A percentile compares a stretch with the other conserved stretches of the same genome.
These are phyloP conservation scores for Chalcis sispes DNA, from an alignment of 2,888 invertebrate species.

Conservation along the genomic window DNA sequence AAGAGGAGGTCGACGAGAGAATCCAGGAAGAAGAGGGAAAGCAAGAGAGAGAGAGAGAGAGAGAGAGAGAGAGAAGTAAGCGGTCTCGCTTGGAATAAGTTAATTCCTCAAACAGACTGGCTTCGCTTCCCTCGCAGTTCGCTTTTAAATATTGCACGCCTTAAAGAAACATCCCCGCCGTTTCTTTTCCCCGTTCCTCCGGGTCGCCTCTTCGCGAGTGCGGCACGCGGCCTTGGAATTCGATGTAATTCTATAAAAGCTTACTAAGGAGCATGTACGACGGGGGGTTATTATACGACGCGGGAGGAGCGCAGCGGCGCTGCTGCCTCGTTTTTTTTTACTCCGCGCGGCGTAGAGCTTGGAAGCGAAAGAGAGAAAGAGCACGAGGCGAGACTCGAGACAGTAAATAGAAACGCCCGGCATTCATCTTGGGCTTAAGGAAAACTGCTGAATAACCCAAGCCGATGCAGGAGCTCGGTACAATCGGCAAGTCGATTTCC, in stretches of 20 bases:
- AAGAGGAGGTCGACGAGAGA: too few relatives aligned
- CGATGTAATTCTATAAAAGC: slow-evolving; percentile 37
- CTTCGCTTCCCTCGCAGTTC: not conserved
- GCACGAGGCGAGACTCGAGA: slow-evolving; percentile 1
- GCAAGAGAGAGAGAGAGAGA: not conserved
- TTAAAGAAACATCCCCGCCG: slow-evolving; percentile 26
- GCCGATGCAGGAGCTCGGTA: slow-evolving; percentile 2
- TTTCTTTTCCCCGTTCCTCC: not conserved
- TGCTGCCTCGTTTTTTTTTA: not conserved
- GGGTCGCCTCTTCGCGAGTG: not conserved
- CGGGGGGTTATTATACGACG: not conserved
- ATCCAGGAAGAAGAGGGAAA: not conserved
- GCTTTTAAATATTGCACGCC: slow-evolving; percentile 18
- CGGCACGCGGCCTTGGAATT: not conserved
- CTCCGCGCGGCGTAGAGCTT: not conserved
- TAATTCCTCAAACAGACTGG: slow-evolving; percentile 7
- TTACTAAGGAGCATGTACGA: slow-evolving; percentile 31
- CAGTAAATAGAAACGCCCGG: slow-evolving; percentile 46
- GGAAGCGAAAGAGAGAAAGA: not conserved
- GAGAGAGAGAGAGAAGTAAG: not conserved
- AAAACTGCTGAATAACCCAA: slow-evolving; percentile 54
- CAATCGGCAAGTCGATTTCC: slow-evolving; percentile 42
- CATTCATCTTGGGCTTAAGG: slow-evolving; percentile 53
- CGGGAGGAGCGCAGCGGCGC: too few relatives aligned
- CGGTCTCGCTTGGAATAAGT: slow-evolving; percentile 1